Percentiles rank a stretch among this genome's conserved stretches.
phyloP scores from a whole-genome alignment of 2,113 vertebrate species.

The Paralichthys olivaceus region DNA sequence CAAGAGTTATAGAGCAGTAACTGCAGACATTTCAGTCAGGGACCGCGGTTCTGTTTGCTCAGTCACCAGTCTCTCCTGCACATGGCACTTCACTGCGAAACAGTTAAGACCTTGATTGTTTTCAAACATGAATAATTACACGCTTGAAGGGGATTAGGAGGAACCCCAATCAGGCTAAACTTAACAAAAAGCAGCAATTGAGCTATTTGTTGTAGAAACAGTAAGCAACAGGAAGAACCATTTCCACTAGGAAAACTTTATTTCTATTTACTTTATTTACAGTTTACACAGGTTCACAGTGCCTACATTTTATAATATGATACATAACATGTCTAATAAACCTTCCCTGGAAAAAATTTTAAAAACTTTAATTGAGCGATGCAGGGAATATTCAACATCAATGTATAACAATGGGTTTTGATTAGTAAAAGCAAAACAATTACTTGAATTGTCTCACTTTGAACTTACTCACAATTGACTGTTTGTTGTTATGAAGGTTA shows the following conservation, averaged over 20 bases:
- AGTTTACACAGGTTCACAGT: neutral
- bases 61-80: slow-evolving; percentile 1
- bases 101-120: neutral
- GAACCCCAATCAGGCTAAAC: neutral
- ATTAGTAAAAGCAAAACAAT: neutral
- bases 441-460: neutral
- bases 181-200: neutral
- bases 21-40: neutral
- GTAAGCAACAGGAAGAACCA: neutral
- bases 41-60: neutral
- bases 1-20: too few relatives aligned
- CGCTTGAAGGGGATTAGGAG: neutral
- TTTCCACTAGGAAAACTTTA: neutral
- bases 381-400: neutral
- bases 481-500: slow-evolving; percentile 27
- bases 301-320: neutral
- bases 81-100: neutral
- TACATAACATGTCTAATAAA: neutral
- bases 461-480: neutral
- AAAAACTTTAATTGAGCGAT: neutral
- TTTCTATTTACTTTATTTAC: slow-evolving; percentile 4
- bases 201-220: neutral
- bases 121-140: slow-evolving; percentile 4
- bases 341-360: neutral
- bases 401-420: neutral